Evolutionary conservation across 2,113 vertebrate species (phyloP).

Genomic region (Xyliphius kryptos): DNA sequence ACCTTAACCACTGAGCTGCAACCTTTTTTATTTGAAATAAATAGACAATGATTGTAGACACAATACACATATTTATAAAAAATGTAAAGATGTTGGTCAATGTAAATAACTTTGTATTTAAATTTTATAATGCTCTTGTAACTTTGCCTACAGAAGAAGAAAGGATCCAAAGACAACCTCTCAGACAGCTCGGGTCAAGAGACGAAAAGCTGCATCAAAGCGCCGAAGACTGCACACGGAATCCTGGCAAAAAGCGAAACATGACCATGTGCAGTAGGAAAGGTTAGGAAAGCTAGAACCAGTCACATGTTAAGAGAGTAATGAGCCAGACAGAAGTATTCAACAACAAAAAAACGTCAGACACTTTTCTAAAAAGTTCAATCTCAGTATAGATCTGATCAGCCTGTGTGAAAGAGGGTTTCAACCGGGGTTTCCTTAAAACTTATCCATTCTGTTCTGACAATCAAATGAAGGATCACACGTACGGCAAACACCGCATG

Average conservation of each 20-base stretch:
- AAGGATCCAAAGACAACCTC: slow-evolving; percentile 74
- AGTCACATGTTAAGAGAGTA: background rate
- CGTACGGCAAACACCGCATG: slow-evolving; percentile 2
- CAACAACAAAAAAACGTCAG: background rate
- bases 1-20: too few species aligned
- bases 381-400: background rate
- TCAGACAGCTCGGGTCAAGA: slow-evolving; percentile 63
- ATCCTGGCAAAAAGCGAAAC: slow-evolving; percentile 68
- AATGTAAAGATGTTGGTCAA: too few species aligned
- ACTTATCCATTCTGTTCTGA: slow-evolving; percentile 17
- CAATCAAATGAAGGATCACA: slow-evolving; percentile 44
- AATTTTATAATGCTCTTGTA: too few species aligned
- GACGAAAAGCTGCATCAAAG: slow-evolving; percentile 64
- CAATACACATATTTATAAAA: too few species aligned
- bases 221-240: slow-evolving; percentile 65
- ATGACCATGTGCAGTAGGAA: slow-evolving; percentile 53
- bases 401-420: background rate
- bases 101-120: too few species aligned
- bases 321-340: slow-evolving; percentile 22
- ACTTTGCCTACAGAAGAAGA: slow-evolving; percentile 60
- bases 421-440: background rate
- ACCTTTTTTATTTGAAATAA: too few species aligned
- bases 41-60: too few species aligned
- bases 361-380: background rate
- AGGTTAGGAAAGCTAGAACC: background rate